Base-by-base conservation (phyloP, 2,113 vertebrate species). In the Lontra canadensis region DNA sequence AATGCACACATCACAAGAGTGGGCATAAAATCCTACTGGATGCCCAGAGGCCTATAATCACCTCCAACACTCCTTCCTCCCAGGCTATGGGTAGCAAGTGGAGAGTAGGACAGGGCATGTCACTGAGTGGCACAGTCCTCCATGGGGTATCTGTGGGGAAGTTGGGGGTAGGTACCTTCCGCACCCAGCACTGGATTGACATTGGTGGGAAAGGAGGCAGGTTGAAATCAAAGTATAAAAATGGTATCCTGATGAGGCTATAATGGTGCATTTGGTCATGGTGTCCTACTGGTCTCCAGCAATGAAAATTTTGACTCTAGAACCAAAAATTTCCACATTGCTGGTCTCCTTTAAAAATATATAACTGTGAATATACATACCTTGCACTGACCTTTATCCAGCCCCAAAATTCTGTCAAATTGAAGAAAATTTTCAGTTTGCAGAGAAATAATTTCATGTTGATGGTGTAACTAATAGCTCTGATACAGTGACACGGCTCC, bases 241-340 rank as follows among this genome's bases (percentile, higher is more conserved):
- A n/a, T 47, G 34, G 34, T 47, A 18, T 76, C 69, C 57, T 34
- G 3, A 31, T 29, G n/a, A 36, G 15, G 36, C 87, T 78, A 6
- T 31, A 67, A 65, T 4, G 18, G 9, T 5, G 0, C 26, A n/a
- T 0, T 3, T 20, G 10, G 13, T 49, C 26, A 20, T 1, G 4
- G 18, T 34, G 18, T 59, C 59, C 76, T 55, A 18, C 31, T 76
- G 86, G 39, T 59, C 42, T 84, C 29, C 61, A 52, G 39, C 12
- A 39, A 42, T 67, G 17, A 76, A 65, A 79, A 29, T 61, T 79
- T 49, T 90, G 5, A 85, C 71, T 42, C 71, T 36, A 71, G 71
- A 69, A 71, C 59, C 79, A 71, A 96, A 17, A 84, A 69, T 49
- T 63, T 42, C 36, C 29, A 63, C 6, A 67, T 49, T 84, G 4